A percentile compares a stretch with the other conserved stretches of the same genome.
These are phyloP conservation scores for Steromphala cineraria DNA, from an alignment of 2,888 invertebrate genomes.

Conservation along the genomic window DNA sequence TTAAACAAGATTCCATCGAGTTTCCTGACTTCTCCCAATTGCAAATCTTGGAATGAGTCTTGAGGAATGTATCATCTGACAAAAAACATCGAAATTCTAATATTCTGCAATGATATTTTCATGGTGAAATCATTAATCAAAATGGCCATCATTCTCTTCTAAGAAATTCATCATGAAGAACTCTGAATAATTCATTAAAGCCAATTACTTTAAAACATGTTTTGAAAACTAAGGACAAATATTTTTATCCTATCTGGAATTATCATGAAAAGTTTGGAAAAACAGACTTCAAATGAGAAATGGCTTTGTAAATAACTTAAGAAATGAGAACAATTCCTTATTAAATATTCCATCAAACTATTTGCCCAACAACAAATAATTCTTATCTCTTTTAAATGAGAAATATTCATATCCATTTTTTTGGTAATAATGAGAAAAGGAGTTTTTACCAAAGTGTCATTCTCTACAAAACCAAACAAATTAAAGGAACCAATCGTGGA, in stretches of 20 bases:
- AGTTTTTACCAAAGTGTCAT: background rate
- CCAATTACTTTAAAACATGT: background rate
- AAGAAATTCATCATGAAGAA: background rate
- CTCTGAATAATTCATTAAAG: conserved; percentile 5
- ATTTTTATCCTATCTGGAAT: too few species aligned
- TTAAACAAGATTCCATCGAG: background rate
- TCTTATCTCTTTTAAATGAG: background rate
- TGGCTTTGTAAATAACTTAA: too few species aligned
- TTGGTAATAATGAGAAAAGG: background rate
- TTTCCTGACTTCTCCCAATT: too few species aligned
- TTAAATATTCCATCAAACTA: too few species aligned
- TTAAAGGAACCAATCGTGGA: background rate
- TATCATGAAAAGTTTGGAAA: too few species aligned
- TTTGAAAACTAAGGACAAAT: too few species aligned
- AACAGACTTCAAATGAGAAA: too few species aligned
- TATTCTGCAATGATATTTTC: background rate
- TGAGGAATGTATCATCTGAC: too few species aligned
- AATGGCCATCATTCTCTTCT: background rate
- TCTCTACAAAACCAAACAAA: background rate
- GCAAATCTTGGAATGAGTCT: too few species aligned
- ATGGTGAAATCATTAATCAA: conserved; percentile 5
- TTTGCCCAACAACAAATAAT: too few species aligned
- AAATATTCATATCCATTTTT: background rate
- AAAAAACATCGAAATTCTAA: background rate
- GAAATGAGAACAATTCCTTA: too few species aligned